Conservation (phyloP, 2,797 vertebrate species). For the Hyperoplus lanceolatus region DNA sequence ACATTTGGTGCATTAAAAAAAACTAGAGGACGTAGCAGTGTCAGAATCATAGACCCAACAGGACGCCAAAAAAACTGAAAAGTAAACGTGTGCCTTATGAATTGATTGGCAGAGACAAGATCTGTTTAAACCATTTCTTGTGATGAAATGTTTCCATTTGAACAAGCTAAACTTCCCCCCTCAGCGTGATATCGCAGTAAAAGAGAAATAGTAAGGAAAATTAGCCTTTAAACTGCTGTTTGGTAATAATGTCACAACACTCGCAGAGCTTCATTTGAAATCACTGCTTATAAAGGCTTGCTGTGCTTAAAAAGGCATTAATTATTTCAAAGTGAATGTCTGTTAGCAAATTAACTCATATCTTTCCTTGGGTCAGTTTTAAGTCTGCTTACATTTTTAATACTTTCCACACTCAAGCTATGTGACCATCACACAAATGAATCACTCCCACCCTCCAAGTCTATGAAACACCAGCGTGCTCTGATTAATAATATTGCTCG, state of each 20-base stretch:
- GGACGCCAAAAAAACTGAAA: background rate
- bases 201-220: background rate
- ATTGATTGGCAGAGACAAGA: no score
- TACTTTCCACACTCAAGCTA: slow-evolving; percentile 51
- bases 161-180: slow-evolving; percentile 8
- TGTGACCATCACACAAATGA: slow-evolving; percentile 64
- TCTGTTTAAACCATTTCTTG: slow-evolving; percentile 6
- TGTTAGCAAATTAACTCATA: slow-evolving; percentile 38
- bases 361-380: slow-evolving; percentile 61
- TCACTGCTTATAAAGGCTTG: slow-evolving; percentile 8
- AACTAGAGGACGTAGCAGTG: background rate
- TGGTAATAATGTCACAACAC: slow-evolving; percentile 41
- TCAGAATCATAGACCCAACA: background rate
- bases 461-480: slow-evolving; percentile 38
- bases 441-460: slow-evolving; percentile 23
- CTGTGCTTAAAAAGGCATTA: slow-evolving; percentile 29
- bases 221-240: slow-evolving; percentile 6
- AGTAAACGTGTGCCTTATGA: no score
- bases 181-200: slow-evolving; percentile 22
- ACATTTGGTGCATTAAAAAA: background rate
- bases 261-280: slow-evolving; percentile 22
- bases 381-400: slow-evolving; percentile 62
- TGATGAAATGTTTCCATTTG: slow-evolving; percentile 31
- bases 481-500: slow-evolving; percentile 50
- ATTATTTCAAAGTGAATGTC: slow-evolving; percentile 53